Evolutionary conservation across 1,140 invertebrate species (phyloP), one percentile per base, ranked within the genome.

Genomic region (Samia ricini): DNA sequence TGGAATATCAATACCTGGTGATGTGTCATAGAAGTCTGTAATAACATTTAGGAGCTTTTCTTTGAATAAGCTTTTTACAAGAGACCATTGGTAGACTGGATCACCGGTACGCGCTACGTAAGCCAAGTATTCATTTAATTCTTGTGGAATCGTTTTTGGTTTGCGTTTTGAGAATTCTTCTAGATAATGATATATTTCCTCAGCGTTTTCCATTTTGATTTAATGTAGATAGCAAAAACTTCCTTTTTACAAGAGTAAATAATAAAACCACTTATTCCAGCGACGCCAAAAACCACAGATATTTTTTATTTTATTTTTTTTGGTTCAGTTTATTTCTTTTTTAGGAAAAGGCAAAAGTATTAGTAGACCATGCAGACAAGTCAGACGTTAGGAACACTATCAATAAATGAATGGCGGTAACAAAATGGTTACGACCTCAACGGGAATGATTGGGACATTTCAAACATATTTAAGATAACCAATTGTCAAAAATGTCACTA

Each of bases 81-180:
- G 91, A 20, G 94, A 89, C 98, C 98, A 99, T 70, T 97, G 97
- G 81, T 97, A 98, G 22, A 98, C 93, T 7, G 97, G 97, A 86
- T 99, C 97, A 58, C 98, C 98, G 60, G 97, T 98, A 90, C 96
- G 96, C 0, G 98, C 98, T 59, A 99, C 96, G 91, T 95, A 96
- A 68, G 93, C 93, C 52, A 99, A 91, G 87, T 98, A 98, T 33
- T 98, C 96, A 74, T 99, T 97, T 52, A 99, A 91, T 76, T 97
- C 94, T 58, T 94, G 92, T n/a, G 97, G 97, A 76, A 98, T 97
- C 71, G 95, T 95, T 76, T 95, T 89, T 36, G 94, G 93, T 72
- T 95, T 95, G 69, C 96, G 93, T 83, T 96, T 97, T 54, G 96
- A 94, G 81, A 97, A 98, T 75, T 97, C 96, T 83, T 96, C 95